Evolutionary conservation across 2,888 invertebrate species (phyloP).

Genomic region (Thymelicus lineola): DNA sequence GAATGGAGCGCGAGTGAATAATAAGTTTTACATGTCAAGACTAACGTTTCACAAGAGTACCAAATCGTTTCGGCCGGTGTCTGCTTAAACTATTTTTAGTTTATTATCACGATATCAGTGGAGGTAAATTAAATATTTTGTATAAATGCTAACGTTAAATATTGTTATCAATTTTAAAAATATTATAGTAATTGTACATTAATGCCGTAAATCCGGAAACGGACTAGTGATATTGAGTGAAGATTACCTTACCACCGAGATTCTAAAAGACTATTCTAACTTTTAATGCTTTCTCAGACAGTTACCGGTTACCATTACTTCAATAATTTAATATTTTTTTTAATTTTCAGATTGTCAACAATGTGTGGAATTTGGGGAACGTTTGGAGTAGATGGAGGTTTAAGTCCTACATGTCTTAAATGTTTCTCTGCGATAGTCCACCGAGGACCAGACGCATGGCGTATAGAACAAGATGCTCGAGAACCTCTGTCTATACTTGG

Average conservation of each 20-base stretch:
- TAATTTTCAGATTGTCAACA: conserved; percentile 28
- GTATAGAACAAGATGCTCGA: conserved; percentile 88
- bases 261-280: no score
- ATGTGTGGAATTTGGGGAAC: conserved; percentile 94
- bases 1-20: neutral
- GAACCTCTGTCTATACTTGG: conserved; percentile 87
- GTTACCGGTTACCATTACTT: no score
- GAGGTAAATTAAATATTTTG: conserved; percentile 1
- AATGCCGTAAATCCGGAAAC: no score
- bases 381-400: conserved; percentile 86
- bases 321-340: neutral
- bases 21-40: neutral
- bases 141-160: neutral
- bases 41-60: neutral
- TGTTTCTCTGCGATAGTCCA: conserved; percentile 88
- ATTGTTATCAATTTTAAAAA: neutral
- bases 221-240: no score
- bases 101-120: neutral
- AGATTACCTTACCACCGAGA: no score
- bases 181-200: no score
- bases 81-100: neutral
- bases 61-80: neutral
- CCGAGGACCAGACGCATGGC: conserved; percentile 91
- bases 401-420: conserved; percentile 83
- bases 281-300: no score